phyloP scores from a whole-genome alignment of 2,113 vertebrate species.

The Casuarius casuarius region DNA sequence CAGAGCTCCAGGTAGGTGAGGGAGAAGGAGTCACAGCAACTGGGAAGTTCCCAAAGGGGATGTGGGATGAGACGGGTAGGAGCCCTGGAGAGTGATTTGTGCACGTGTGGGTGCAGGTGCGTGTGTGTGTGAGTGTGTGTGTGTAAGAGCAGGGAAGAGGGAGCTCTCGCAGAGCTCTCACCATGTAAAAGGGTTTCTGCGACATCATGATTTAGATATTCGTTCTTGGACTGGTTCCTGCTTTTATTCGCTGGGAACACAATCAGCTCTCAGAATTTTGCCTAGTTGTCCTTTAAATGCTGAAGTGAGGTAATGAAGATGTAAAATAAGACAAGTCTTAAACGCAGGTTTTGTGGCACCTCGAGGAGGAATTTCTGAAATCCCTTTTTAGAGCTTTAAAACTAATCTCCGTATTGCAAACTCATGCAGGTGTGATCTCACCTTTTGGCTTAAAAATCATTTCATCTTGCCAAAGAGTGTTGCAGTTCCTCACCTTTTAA shows the following conservation, averaged over 20 bases:
- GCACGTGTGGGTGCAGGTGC: too few species aligned
- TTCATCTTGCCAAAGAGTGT: conserved; percentile 20
- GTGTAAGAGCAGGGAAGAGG: not conserved
- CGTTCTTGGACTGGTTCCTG: conserved; percentile 27
- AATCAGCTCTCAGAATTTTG: not conserved
- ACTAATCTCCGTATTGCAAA: conserved; percentile 1
- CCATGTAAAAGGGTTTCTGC: not conserved
- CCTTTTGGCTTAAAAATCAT: conserved; percentile 57
- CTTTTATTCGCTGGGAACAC: not conserved
- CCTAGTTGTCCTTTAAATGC: not conserved
- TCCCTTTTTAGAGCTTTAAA: conserved; percentile 5
- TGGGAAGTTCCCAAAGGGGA: not conserved
- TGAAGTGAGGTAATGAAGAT: conserved; percentile 25
- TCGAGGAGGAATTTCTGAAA: not conserved
- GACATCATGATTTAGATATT: not conserved
- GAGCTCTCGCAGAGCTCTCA: not conserved
- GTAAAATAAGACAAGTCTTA: not conserved
- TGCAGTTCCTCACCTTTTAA: conserved; percentile 48
- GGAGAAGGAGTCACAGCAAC: not conserved
- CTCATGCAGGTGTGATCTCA: conserved; percentile 20
- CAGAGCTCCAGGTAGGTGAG: not conserved
- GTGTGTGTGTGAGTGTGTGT: not conserved
- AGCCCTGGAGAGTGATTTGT: not conserved
- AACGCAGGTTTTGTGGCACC: not conserved
- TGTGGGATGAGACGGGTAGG: accelerated